Conservation (phyloP, 2,113 vertebrate species). For the Puntigrus tetrazona region DNA sequence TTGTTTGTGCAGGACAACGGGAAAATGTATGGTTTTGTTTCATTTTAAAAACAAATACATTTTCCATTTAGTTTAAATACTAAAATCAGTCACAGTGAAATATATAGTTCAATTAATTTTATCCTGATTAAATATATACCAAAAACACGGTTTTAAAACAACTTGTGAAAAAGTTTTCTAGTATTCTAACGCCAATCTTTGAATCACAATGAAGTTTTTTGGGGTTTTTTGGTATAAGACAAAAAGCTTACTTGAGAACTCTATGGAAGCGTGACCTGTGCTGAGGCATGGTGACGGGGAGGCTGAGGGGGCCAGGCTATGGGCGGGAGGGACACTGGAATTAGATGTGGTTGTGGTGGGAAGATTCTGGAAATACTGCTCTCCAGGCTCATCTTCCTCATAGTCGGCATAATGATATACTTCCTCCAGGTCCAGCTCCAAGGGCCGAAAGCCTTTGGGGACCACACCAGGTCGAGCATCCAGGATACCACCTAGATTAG, state of each 20-base stretch:
- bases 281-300: slow-evolving; percentile 75
- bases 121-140: neutral
- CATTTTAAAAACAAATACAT: neutral
- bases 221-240: neutral
- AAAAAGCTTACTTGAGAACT: slow-evolving; percentile 34
- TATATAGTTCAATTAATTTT: neutral
- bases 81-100: neutral
- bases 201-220: neutral
- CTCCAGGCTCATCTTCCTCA: slow-evolving; percentile 96
- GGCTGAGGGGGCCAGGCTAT: slow-evolving; percentile 69
- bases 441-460: slow-evolving; percentile 93
- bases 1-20: neutral
- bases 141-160: neutral
- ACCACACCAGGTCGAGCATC: slow-evolving; percentile 93
- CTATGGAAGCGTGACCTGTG: slow-evolving; percentile 61
- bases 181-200: neutral
- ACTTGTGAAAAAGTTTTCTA: neutral
- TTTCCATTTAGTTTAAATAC: neutral
- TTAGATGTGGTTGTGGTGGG: slow-evolving; percentile 81
- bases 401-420: slow-evolving; percentile 91
- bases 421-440: slow-evolving; percentile 93
- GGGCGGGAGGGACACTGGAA: slow-evolving; percentile 73
- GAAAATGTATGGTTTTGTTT: neutral
- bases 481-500: slow-evolving; percentile 94
- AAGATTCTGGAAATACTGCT: slow-evolving; percentile 91